These are phyloP conservation scores for Smittia sp. DNA, from an alignment of 2,888 invertebrate genomes.

Conservation along the genomic window DNA sequence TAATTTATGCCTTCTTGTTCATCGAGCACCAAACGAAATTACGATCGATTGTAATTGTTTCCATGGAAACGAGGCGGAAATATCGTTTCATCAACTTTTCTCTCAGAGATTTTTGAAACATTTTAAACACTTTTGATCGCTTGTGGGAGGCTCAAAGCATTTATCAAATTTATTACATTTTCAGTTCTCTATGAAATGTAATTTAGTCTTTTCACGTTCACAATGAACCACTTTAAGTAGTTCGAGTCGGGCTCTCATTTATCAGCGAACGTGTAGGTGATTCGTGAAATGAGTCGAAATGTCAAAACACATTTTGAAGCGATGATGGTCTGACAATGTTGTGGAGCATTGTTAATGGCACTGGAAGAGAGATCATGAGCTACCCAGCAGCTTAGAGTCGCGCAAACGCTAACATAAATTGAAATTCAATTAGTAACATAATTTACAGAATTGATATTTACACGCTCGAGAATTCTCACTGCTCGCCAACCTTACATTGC, in stretches of 20 bases:
- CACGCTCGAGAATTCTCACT: background rate
- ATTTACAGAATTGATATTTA: slow-evolving; percentile 27
- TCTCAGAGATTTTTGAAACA: slow-evolving; percentile 19
- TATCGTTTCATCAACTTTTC: slow-evolving; percentile 24
- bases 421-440: no score
- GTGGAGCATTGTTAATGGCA: background rate
- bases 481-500: slow-evolving; percentile 22
- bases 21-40: background rate
- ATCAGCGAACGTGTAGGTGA: slow-evolving; percentile 16
- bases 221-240: slow-evolving; percentile 17
- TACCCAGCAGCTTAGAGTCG: no score
- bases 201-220: slow-evolving; percentile 5
- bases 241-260: slow-evolving; percentile 12
- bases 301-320: slow-evolving; percentile 30
- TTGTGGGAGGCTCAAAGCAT: slow-evolving; percentile 30
- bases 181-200: background rate
- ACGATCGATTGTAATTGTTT: background rate
- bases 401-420: no score
- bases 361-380: background rate
- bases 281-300: slow-evolving; percentile 22
- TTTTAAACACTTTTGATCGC: slow-evolving; percentile 29
- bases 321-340: background rate
- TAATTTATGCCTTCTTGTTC: slow-evolving; percentile 10
- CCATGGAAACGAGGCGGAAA: background rate
- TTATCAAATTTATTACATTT: slow-evolving; percentile 38